Conservation (phyloP, 2,888 invertebrate species). For the Philaethria dido region DNA sequence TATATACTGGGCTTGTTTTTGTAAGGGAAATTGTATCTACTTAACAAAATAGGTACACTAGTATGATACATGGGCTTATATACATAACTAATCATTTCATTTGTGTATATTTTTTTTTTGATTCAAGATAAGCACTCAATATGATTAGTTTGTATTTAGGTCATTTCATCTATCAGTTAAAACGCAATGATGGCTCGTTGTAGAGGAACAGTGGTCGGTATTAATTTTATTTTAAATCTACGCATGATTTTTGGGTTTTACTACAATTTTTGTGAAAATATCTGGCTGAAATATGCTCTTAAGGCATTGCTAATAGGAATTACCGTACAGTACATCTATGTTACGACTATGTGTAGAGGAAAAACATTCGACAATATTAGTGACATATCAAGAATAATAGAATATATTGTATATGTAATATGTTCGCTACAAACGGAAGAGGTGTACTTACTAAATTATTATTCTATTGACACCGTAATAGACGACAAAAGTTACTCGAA, state of each 20-base stretch:
- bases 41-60: too few relatives aligned
- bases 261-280: slow-evolving; percentile 12
- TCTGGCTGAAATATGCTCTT: background rate
- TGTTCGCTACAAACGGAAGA: slow-evolving; percentile 28
- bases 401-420: slow-evolving; percentile 10
- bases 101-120: too few relatives aligned
- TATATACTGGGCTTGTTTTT: too few relatives aligned
- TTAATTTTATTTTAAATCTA: slow-evolving; percentile 20
- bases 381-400: background rate
- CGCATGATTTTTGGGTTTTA: slow-evolving; percentile 23
- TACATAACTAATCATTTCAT: too few relatives aligned
- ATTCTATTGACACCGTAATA: slow-evolving; percentile 16
- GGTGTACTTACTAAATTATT: slow-evolving; percentile 26
- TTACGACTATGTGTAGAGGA: background rate
- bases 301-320: slow-evolving; percentile 2
- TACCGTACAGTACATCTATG: background rate
- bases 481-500: slow-evolving; percentile 22
- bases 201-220: background rate
- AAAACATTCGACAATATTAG: background rate
- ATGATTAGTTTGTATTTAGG: slow-evolving; percentile 22
- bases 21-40: too few relatives aligned
- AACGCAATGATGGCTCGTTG: background rate
- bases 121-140: slow-evolving; percentile 22
- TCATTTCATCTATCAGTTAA: slow-evolving; percentile 4
- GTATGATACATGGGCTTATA: too few relatives aligned